Base-by-base conservation (phyloP, 1,140 invertebrate genomes). In the Asbolus verrucosus region DNA sequence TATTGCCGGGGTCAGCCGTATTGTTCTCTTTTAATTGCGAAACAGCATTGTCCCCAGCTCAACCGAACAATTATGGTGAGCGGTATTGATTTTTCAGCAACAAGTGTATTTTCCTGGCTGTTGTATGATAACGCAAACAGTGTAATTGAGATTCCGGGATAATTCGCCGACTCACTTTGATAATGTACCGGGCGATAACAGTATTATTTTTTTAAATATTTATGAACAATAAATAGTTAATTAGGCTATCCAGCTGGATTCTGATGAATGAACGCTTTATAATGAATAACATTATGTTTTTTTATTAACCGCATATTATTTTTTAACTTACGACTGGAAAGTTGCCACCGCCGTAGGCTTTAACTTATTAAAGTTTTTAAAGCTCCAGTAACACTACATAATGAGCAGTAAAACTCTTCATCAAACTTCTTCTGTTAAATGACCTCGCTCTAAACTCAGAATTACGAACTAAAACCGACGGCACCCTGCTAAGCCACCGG, bases 81-180 rank as follows among this genome's bases (percentile, higher is more conserved):
- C 41, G 9, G 46, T 54, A 54, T 54, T 54, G 46, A 54, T 54
- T 54, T 54, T 54, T 54, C 46, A 54, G 46, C 46, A 54, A 54
- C 46, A 54, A 54, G 46, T 54, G 46, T 54, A 54, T 54, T 54
- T 54, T 54, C 46, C 46, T 54, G 46, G 46, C 19, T 14, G 46
- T 24, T 54, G 46, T 54, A 30, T 54, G 46, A 54, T 54, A 54
- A 54, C 46, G 27, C 46, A 54, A 54, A 54, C 46, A 54, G n/a
- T 27, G 46, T 54, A 54, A 54, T 54, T 27, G 46, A 54, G 46
- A 54, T 54, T 54, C 46, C 19, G 11, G 21, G 46, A 19, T 54
- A 54, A 54, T 54, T 54, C 46, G 46, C 46, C 21, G 21, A 13
- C 46, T 54, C 19, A 27, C 21, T 24, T 27, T 54, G 46, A 54